phyloP scores from a whole-genome alignment of 2,888 invertebrate species.

The Lagria hirta region DNA sequence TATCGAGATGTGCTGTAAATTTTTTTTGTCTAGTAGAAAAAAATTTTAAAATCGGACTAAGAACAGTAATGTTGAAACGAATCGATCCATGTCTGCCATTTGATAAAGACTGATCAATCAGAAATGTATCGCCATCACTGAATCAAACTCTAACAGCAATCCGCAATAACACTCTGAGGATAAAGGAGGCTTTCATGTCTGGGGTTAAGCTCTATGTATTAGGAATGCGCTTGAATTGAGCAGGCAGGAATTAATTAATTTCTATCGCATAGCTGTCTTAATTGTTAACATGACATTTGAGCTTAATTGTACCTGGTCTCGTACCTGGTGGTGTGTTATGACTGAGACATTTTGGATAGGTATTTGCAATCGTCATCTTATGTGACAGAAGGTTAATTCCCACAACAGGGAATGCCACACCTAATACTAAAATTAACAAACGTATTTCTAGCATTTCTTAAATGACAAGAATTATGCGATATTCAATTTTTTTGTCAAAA shows the following conservation, averaged over 20 bases:
- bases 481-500: too few relatives aligned
- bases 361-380: too few relatives aligned
- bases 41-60: too few relatives aligned
- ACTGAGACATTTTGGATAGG: too few relatives aligned
- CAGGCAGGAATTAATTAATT: slow-evolving; percentile 23
- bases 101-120: slow-evolving; percentile 27
- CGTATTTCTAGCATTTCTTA: too few relatives aligned
- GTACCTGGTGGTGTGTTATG: too few relatives aligned
- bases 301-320: slow-evolving; percentile 14
- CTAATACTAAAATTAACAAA: too few relatives aligned
- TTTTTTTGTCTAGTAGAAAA: too few relatives aligned
- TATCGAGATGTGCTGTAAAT: too few relatives aligned
- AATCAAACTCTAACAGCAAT: slow-evolving; percentile 22
- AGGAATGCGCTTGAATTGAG: slow-evolving; percentile 23
- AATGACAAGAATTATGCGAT: too few relatives aligned
- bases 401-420: too few relatives aligned
- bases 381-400: not conserved
- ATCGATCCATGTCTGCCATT: slow-evolving; percentile 18
- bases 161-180: slow-evolving; percentile 24
- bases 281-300: slow-evolving; percentile 25
- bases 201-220: slow-evolving; percentile 16
- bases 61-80: too few relatives aligned
- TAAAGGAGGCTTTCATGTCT: slow-evolving; percentile 24
- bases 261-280: slow-evolving; percentile 18
- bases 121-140: slow-evolving; percentile 22